Evolutionary conservation across 2,888 invertebrate genomes (phyloP).

Genomic region (Rhyacophila evoluta): DNA sequence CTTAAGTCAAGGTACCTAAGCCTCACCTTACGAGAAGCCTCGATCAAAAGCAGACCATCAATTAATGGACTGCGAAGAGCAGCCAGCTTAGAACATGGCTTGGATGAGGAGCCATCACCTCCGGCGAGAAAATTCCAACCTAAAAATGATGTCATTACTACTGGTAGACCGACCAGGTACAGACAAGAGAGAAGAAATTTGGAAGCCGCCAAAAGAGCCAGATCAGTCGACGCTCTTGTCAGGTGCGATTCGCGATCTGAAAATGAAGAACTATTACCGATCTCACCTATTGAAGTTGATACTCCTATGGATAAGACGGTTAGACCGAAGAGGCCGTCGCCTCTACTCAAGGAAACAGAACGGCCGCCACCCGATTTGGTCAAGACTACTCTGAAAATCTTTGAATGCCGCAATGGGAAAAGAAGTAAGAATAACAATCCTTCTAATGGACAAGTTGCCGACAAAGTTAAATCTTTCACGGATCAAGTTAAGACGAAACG

Average conservation of each 20-base stretch:
- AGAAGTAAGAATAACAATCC: constrained; percentile 64
- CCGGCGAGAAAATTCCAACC: constrained; percentile 47
- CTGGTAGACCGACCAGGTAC: constrained; percentile 61
- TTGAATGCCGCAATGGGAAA: constrained; percentile 77
- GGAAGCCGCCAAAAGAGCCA: constrained; percentile 82
- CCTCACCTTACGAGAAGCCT: constrained; percentile 83
- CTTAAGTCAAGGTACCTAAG: constrained; percentile 89
- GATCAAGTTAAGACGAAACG: constrained; percentile 39
- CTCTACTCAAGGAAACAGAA: constrained; percentile 79
- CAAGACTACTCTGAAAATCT: constrained; percentile 85
- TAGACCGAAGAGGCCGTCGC: constrained; percentile 72
- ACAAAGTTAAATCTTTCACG: constrained; percentile 47
- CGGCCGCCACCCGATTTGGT: constrained; percentile 92
- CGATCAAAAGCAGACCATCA: constrained; percentile 74
- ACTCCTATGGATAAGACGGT: constrained; percentile 58
- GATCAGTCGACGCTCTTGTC: constrained; percentile 87
- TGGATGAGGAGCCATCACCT: constrained; percentile 71
- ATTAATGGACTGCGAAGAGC: constrained; percentile 80
- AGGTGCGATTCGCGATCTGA: constrained; percentile 69
- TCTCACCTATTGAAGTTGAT: constrained; percentile 70
- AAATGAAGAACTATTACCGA: constrained; percentile 73
- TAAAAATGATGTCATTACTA: constrained; percentile 57
- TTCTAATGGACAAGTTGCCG: constrained; percentile 65
- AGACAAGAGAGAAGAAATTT: constrained; percentile 64
- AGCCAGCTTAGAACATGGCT: constrained; percentile 85